Conservation (phyloP, 1,140 invertebrate genomes). For the Micrasema longulum region DNA sequence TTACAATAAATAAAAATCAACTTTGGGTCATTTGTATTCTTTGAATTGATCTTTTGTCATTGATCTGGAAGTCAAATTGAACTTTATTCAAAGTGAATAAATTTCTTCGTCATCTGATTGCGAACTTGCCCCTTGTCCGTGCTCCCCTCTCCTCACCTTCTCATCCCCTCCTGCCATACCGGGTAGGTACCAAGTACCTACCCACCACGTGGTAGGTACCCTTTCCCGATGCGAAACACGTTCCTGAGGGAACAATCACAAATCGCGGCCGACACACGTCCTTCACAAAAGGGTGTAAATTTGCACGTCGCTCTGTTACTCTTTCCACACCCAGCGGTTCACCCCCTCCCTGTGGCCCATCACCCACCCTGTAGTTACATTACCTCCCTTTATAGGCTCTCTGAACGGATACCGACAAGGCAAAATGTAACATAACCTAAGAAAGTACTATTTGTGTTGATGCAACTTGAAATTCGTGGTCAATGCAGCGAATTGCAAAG, state of each 20-base stretch:
- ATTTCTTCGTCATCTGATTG: conserved; percentile 15
- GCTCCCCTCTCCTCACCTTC: conserved; percentile 9
- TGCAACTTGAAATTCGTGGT: too few species aligned
- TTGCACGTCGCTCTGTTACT: conserved; percentile 56
- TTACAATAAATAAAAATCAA: too few species aligned
- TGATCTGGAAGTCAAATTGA: neutral
- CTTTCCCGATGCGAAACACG: conserved; percentile 40
- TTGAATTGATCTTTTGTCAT: too few species aligned
- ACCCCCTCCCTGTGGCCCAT: too few species aligned
- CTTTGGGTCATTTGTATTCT: too few species aligned
- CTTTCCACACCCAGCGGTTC: conserved; percentile 39
- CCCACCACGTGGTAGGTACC: conserved; percentile 5
- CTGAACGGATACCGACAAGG: conserved; percentile 15
- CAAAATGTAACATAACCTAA: neutral
- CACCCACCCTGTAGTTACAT: too few species aligned
- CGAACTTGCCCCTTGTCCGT: conserved; percentile 19
- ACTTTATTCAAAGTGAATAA: conserved; percentile 9
- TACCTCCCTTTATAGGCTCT: too few species aligned
- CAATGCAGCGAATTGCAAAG: too few species aligned
- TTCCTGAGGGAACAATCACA: conserved; percentile 54
- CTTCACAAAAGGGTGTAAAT: conserved; percentile 69
- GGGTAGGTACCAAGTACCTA: neutral
- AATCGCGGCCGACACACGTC: conserved; percentile 62
- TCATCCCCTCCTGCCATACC: neutral
- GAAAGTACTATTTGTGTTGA: too few species aligned